A percentile compares a stretch with the other conserved stretches of the same genome.
Evolutionary conservation across 2,113 vertebrate genomes (phyloP).

Genomic region (Cercopithecus mona): DNA sequence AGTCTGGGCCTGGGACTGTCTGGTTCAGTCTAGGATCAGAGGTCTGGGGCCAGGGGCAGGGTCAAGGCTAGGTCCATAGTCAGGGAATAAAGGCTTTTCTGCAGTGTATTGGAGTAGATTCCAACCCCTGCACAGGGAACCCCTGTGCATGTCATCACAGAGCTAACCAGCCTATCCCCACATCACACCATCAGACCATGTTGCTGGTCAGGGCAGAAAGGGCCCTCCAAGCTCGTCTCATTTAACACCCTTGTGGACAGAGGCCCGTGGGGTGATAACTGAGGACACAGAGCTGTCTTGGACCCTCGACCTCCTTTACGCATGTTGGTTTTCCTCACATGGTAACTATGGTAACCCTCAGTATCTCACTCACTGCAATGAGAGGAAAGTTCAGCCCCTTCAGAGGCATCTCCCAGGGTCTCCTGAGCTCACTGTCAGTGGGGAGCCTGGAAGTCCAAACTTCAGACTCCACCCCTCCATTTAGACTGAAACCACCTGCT

Average conservation of each 20-base stretch:
- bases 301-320: background rate
- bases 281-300: background rate
- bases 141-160: background rate
- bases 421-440: background rate
- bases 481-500: background rate
- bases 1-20: background rate
- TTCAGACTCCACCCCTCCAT: background rate
- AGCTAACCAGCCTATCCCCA: background rate
- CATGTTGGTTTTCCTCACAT: background rate
- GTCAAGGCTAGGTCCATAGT: background rate
- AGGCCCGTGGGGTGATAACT: background rate
- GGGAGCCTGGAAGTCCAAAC: background rate
- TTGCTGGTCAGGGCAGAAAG: background rate
- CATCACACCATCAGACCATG: background rate
- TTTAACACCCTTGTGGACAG: background rate
- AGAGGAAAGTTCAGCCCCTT: background rate
- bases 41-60: background rate
- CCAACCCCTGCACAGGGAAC: background rate
- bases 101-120: background rate
- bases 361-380: background rate
- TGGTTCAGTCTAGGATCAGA: background rate
- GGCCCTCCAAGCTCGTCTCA: background rate
- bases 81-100: background rate
- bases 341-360: background rate
- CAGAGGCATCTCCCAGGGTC: background rate